Evolutionary conservation across 1,140 invertebrate genomes (phyloP).

Genomic region (Drosophila obscura): DNA sequence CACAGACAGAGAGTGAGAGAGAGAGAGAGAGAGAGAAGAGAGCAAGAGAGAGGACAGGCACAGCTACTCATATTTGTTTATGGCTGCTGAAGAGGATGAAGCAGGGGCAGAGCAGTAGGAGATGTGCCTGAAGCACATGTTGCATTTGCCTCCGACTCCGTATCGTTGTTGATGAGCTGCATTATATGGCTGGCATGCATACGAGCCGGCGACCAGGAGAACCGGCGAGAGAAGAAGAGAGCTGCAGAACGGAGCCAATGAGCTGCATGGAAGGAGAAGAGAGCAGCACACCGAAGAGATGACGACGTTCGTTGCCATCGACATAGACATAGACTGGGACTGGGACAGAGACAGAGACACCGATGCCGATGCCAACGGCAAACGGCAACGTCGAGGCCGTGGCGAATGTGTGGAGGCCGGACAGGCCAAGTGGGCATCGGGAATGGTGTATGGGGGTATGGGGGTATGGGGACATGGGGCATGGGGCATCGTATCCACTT

Average conservation of each 20-base stretch:
- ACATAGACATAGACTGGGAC: slow-evolving; percentile 36
- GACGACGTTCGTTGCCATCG: slow-evolving; percentile 53
- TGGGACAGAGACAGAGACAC: slow-evolving; percentile 34
- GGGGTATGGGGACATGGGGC: slow-evolving; percentile 30
- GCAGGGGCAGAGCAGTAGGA: slow-evolving; percentile 28
- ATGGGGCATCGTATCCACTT: slow-evolving; percentile 69
- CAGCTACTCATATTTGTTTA: slow-evolving; percentile 80
- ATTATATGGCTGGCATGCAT: slow-evolving; percentile 76
- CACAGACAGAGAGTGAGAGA: slow-evolving; percentile 18
- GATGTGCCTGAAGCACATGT: slow-evolving; percentile 63
- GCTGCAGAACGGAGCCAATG: background rate
- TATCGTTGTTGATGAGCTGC: slow-evolving; percentile 73
- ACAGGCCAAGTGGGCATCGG: slow-evolving; percentile 33
- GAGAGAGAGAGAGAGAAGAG: slow-evolving; percentile 39
- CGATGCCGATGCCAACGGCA: background rate
- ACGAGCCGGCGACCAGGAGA: slow-evolving; percentile 43
- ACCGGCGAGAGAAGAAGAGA: slow-evolving; percentile 2
- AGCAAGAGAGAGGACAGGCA: slow-evolving; percentile 25
- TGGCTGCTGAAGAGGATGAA: slow-evolving; percentile 58
- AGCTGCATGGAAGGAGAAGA: background rate
- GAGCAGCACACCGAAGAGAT: slow-evolving; percentile 35
- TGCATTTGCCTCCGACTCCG: slow-evolving; percentile 72
- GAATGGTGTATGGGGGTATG: slow-evolving; percentile 25
- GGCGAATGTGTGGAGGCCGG: slow-evolving; percentile 49
- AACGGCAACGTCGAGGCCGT: slow-evolving; percentile 47